These are phyloP conservation scores for Australoheros facetus DNA, from an alignment of 2,797 vertebrate species.

Conservation along the genomic window DNA sequence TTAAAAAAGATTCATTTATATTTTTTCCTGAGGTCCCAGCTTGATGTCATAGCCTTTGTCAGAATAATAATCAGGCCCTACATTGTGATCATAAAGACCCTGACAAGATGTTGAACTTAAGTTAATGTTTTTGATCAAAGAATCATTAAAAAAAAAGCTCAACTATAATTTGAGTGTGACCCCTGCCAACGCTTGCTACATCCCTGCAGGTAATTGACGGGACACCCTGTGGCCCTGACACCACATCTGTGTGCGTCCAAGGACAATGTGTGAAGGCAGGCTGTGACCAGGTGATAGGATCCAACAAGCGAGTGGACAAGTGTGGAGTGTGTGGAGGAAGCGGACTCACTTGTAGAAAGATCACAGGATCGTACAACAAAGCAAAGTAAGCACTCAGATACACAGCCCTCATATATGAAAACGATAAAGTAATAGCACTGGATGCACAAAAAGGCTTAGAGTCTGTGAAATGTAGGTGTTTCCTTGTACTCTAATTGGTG, in stretches of 20 bases:
- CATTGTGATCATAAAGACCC: neutral
- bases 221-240: slow-evolving; percentile 93
- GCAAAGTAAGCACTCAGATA: slow-evolving; percentile 81
- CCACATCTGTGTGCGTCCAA: slow-evolving; percentile 92
- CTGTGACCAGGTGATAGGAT: slow-evolving; percentile 92
- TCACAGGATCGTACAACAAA: slow-evolving; percentile 89
- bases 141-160: neutral
- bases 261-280: slow-evolving; percentile 97
- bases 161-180: neutral
- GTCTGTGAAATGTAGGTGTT: neutral
- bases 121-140: neutral
- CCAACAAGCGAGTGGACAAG: slow-evolving; percentile 91
- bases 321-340: slow-evolving; percentile 93
- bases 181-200: neutral
- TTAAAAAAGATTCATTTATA: neutral
- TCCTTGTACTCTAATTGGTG: neutral
- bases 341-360: slow-evolving; percentile 89
- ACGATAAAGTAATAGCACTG: neutral
- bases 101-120: neutral
- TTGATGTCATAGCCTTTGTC: neutral
- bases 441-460: neutral
- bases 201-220: slow-evolving; percentile 89
- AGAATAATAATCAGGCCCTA: neutral
- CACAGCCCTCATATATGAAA: neutral
- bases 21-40: neutral